Conservation (phyloP, 2,113 vertebrate species). For the Cardinalis cardinalis region DNA sequence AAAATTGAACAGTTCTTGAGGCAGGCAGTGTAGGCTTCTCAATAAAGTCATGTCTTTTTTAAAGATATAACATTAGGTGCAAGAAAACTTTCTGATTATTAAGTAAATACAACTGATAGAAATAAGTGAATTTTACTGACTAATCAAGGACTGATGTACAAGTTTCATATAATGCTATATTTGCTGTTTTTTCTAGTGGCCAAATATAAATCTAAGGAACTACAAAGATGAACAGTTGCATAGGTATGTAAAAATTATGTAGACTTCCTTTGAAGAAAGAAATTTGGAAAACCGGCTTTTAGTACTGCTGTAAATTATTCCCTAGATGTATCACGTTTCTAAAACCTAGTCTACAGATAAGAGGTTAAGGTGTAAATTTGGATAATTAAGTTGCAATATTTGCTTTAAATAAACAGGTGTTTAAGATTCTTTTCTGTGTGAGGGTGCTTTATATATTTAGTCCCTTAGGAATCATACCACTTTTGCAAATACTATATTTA, state of each 20-base stretch:
- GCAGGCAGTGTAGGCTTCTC: not conserved
- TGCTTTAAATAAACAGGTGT: not conserved
- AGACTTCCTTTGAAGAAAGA: not conserved
- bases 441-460: not conserved
- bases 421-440: not conserved
- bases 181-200: slow-evolving; percentile 83
- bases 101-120: not conserved
- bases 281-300: not conserved
- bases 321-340: not conserved
- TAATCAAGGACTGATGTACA: not conserved
- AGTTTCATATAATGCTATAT: slow-evolving; percentile 26
- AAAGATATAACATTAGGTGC: not conserved
- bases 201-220: slow-evolving; percentile 93
- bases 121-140: not conserved
- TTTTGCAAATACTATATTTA: not conserved
- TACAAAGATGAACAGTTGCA: slow-evolving; percentile 98
- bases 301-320: not conserved
- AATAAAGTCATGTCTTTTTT: not conserved
- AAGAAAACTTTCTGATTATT: not conserved
- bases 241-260: slow-evolving; percentile 78
- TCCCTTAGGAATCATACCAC: not conserved
- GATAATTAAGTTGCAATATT: not conserved
- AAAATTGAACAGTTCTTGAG: not conserved
- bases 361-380: not conserved
- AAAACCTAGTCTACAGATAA: not conserved